Base-by-base conservation (phyloP, 2,888 invertebrate genomes). In the Cephus pulcher region DNA sequence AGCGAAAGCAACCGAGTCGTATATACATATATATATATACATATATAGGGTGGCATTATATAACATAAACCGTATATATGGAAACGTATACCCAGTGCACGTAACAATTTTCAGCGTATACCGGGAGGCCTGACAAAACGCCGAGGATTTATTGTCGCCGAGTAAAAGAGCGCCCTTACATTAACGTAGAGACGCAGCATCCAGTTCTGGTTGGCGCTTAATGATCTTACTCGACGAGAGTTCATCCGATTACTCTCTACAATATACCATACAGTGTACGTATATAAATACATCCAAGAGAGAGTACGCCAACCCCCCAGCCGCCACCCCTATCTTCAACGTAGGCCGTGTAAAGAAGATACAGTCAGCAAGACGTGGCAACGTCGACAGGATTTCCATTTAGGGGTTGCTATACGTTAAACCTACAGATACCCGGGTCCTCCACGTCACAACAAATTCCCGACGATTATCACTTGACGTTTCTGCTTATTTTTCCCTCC, bases 1-100 rank as follows among this genome's bases (percentile, higher is more conserved):
- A 56, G 56, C 23, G 56, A 56, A 23, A 56, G 56, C 56, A 56
- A 9, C 56, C 4, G 15, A 56, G 56, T 9, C 56, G 9, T 23
- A 56, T 35, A 34, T 34, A 34, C 34, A 35, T 35, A 70, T 35
- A 35, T 35, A 40, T 15, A 15, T 30, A 34, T n/a, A 34, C n/a
- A 30, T 32, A 76, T 69, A 35, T 23, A 75, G 71, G 33, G 40
- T 35, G 30, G 30, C 23, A 71, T 69, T 76, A 71, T 71, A 71
- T 37, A 70, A 56, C 23, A 56, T 23, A 56, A 23, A 56, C 56
- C 6, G 23, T 56, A 40, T 23, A 40, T 15, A 40, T 9, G 23
- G 3, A 56, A 23, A 9, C 9, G 1, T 23, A 56, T 56, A 56
- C 23, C 15, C 23, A 56, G 56, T 56, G 56, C 56, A 56, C 56